These are phyloP conservation scores for Carlito syrichta DNA, from an alignment of 2,113 vertebrate species.

Conservation along the genomic window DNA sequence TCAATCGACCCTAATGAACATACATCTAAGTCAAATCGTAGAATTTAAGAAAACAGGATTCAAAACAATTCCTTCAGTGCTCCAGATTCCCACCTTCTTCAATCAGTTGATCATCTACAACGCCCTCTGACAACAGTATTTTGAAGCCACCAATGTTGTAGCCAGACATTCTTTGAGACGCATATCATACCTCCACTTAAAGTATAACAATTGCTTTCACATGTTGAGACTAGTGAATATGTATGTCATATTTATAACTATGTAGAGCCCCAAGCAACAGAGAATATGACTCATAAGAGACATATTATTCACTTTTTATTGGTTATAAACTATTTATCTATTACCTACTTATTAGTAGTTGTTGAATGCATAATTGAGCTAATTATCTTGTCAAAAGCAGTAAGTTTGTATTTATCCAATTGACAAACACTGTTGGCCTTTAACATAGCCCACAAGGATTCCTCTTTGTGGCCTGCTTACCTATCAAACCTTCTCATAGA, in stretches of 20 bases:
- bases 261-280: too few relatives aligned
- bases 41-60: not conserved
- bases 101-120: not conserved
- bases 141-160: not conserved
- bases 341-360: too few relatives aligned
- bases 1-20: not conserved
- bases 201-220: not conserved
- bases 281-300: too few relatives aligned
- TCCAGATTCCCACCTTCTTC: not conserved
- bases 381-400: too few relatives aligned
- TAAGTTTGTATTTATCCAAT: too few relatives aligned
- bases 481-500: rapidly evolving
- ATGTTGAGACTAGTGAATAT: too few relatives aligned
- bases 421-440: too few relatives aligned
- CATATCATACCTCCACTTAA: not conserved
- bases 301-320: too few relatives aligned
- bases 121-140: not conserved
- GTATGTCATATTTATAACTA: too few relatives aligned
- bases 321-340: too few relatives aligned
- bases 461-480: too few relatives aligned
- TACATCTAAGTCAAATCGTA: not conserved
- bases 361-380: too few relatives aligned
- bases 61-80: not conserved
- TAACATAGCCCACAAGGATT: not conserved
- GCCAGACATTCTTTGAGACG: not conserved